Conservation (phyloP, 2,888 invertebrate genomes). For the Peribatodes rhomboidaria region DNA sequence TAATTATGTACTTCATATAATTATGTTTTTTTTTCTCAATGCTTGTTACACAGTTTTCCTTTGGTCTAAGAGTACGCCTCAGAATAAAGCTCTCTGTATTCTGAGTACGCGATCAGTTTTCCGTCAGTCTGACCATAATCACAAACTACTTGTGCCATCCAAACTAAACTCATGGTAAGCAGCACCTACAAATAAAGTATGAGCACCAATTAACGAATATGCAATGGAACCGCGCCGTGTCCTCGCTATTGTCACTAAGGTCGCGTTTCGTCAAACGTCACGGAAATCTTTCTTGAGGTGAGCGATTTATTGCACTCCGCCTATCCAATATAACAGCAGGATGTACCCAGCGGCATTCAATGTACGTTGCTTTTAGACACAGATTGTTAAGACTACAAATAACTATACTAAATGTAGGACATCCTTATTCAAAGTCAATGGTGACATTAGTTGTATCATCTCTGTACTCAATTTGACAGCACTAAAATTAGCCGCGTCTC, state of each 20-base stretch:
- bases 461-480: too few relatives aligned
- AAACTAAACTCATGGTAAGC: neutral
- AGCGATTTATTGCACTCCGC: conserved; percentile 11
- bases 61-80: too few relatives aligned
- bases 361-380: neutral
- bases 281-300: conserved; percentile 5
- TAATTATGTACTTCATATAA: too few relatives aligned
- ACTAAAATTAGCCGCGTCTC: too few relatives aligned
- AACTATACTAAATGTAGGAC: neutral
- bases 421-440: too few relatives aligned
- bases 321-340: conserved; percentile 6
- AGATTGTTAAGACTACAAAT: neutral
- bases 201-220: neutral
- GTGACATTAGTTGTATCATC: too few relatives aligned
- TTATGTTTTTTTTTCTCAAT: too few relatives aligned
- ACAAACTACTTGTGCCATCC: too few relatives aligned
- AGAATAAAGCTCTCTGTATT: too few relatives aligned
- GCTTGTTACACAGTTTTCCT: too few relatives aligned
- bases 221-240: neutral
- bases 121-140: too few relatives aligned
- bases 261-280: neutral
- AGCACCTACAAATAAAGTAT: neutral
- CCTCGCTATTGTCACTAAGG: neutral
- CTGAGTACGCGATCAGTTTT: too few relatives aligned
- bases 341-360: neutral